Base-by-base conservation (phyloP, 2,888 invertebrate species). In the Lithophane semibrunnea region DNA sequence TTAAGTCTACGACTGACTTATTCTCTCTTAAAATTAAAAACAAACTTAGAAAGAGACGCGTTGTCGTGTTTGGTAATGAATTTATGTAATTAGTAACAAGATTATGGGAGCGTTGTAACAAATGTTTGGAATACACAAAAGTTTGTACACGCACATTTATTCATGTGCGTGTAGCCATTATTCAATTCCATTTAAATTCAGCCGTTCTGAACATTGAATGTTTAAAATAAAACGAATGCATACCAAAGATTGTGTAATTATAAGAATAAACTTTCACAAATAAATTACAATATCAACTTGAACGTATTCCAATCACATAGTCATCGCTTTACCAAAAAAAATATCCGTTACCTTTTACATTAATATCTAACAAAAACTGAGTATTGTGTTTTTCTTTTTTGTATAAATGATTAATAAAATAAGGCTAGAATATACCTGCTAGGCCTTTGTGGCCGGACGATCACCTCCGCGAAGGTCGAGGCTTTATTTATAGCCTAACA, bases 401-500 rank as follows among this genome's bases (percentile, higher is more conserved):
- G 61, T 63, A 49, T 52, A 56, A 82, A 84, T 86, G 80, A 80
- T 87, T 86, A 87, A 78, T 85, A 85, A 81, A 80, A 86, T 76
- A 80, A 80, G 81, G 83, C 83, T 83, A 80, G 70, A 77, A 74
- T 88, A 82, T 87, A 81, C 88, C 85, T 88, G 87, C 89, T 82
- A 76, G 73, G 77, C 72, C 74, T 92, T 92, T 92, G 92, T 93
- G 86, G 86, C 86, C 88, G 93, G 92, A 86, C 93, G 90, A 91
- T 93, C 91, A 93, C 92, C 93, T 92, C 89, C 75, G 77, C 85
- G 92, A 93, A 92, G 92, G 92, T 90, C 90, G 89, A 78, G 75
- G 86, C 86, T 87, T 89, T 91, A 88, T 91, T 86, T 87, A 86
- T 87, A 86, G 79, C 73, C 64, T 73, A 80, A 84, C 84, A 87